Conservation (phyloP, 2,113 vertebrate species). For the Odobenus rosmarus region DNA sequence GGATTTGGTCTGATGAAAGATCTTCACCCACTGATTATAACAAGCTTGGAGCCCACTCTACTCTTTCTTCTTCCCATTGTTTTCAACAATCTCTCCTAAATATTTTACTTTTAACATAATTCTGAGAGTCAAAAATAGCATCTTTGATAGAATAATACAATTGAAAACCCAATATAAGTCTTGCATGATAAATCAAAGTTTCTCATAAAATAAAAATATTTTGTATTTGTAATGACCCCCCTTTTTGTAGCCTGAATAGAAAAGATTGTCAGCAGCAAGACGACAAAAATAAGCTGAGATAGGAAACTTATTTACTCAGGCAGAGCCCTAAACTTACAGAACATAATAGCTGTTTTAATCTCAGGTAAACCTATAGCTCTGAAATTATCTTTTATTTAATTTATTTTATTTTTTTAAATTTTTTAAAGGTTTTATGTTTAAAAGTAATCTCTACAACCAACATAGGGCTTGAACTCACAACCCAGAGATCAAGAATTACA, state of each 20-base stretch:
- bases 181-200: not conserved
- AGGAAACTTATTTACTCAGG: not conserved
- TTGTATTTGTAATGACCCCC: not conserved
- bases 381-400: not conserved
- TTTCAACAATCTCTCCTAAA: not conserved
- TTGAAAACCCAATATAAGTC: not conserved
- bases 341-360: not conserved
- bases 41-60: not conserved
- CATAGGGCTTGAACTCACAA: not conserved
- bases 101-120: not conserved
- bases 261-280: not conserved
- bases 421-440: not conserved
- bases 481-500: not conserved
- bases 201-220: not conserved
- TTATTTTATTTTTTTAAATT: not conserved
- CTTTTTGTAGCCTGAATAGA: not conserved
- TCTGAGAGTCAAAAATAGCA: not conserved
- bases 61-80: not conserved
- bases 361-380: not conserved
- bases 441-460: not conserved
- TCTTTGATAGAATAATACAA: not conserved
- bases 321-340: not conserved
- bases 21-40: not conserved
- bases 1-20: not conserved
- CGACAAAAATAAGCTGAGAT: not conserved